Percentiles rank a stretch among this genome's conserved stretches.
Evolutionary conservation across 2,888 invertebrate genomes (phyloP).

Genomic region (Heliconius sara): DNA sequence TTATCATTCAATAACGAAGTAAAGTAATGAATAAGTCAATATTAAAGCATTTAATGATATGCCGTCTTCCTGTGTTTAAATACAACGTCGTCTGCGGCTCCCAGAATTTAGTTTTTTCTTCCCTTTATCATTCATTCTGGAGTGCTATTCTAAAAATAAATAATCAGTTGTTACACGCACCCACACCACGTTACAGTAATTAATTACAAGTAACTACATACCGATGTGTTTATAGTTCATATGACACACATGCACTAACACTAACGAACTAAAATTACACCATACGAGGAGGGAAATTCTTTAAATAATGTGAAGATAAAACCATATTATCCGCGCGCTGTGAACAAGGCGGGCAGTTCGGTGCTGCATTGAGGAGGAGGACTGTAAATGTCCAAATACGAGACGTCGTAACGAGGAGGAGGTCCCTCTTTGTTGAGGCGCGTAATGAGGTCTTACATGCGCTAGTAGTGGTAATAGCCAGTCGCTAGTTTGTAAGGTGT

Average conservation of each 20-base stretch:
- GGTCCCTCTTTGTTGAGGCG: background rate
- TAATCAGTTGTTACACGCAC: too few relatives aligned
- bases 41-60: background rate
- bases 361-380: background rate
- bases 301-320: background rate
- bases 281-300: background rate
- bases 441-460: background rate
- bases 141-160: too few relatives aligned
- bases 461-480: background rate
- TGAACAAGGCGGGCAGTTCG: constrained; percentile 4
- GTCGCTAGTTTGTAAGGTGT: constrained; percentile 15
- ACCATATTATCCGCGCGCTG: background rate
- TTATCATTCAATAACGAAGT: too few relatives aligned
- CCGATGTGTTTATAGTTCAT: too few relatives aligned
- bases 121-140: too few relatives aligned
- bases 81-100: background rate
- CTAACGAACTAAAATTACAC: background rate
- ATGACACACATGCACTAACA: too few relatives aligned
- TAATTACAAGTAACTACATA: too few relatives aligned
- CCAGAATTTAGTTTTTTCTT: background rate
- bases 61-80: background rate
- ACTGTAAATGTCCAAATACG: constrained; percentile 7
- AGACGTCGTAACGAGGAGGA: background rate
- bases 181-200: too few relatives aligned
- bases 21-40: background rate